Base-by-base conservation (phyloP, 2,113 vertebrate species). In the Noturus placidus region DNA sequence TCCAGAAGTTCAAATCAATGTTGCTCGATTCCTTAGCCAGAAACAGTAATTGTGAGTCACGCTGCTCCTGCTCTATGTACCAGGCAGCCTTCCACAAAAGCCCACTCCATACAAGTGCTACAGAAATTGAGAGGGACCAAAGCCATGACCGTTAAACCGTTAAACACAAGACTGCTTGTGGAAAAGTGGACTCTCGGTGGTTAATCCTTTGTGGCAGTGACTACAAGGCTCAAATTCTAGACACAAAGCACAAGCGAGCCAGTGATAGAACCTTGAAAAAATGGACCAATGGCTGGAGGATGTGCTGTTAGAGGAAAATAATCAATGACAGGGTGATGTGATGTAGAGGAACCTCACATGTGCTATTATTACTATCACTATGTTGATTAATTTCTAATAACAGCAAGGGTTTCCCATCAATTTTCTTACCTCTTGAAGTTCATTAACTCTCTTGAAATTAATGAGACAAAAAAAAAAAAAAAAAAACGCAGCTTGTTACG, bases 31-130 rank as follows among this genome's bases (percentile, higher is more conserved):
- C 50, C 82, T 86, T 79, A 56, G 85, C 76, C 85, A 50, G 87
- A 90, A 86, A 88, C 80, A 11, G 54, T 88, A 83, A 91, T 72
- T 83, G 83, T 83, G 90, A 90, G 90, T 88, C 85, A 89, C 81
- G 79, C 61, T 79, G 38, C 46, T 57, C 17, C 78, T 22, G 17
- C n/a, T 56, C 27, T 30, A 69, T 42, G 20, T n/a, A 67, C 72
- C 25, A 50, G 27, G 70, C 67, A 46, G 54, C 9, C 5, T 59
- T 19, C 46, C 50, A 89, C 72, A 76, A 86, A 35, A 69, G 80
- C 27, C 33, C 70, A 82, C 83, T 52, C 89, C 82, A 85, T 46
- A 67, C 14, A 65, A 86, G 81, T 30, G 27, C 42, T 83, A 74
- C 3, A 14, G 6, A 59, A 69, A 22, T n/a, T 42, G 65, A 59